Base-by-base conservation (phyloP, 2,113 vertebrate species). In the Macrotus californicus region DNA sequence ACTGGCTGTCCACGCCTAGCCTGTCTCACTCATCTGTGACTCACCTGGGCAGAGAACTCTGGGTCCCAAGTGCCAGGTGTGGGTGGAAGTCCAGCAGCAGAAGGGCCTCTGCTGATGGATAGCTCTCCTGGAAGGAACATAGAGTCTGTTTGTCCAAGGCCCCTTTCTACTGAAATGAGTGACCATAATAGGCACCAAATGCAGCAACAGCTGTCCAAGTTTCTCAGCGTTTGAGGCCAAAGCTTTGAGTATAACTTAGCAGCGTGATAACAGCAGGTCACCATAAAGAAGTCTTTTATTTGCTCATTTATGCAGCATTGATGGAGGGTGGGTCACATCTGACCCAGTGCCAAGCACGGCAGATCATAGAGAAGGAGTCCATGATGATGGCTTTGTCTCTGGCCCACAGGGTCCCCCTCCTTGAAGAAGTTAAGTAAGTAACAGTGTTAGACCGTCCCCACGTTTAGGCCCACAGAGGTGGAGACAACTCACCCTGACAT, bases 391-490 rank as follows among this genome's bases (percentile, higher is more conserved):
- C 11, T 56, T 83, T 54, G 12, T 10, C 39, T 8, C 26, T 15
- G 46, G 5, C 1, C n/a, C 21, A 54, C 16, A 34, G 43, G 2
- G n/a, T 4, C 4, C 5, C 2, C 2, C 10, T 84, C 7, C 3
- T 56, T 76, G 91, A 95, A 29, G 39, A 46, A 80, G 61, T 26
- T 56, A 59, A 22, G 13, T 31, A 34, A 52, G 13, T 26, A 34
- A 52, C 10, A 48, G 43, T 36, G n/a, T 26, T 21, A 39, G 29
- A 43, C 7, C 46, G n/a, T 5, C 11, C 22, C 11, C 18, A 12
- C 2, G 7, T 59, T 72, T 26, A 61, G 46, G 54, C 39, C 29
- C 48, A 29, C 18, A 56, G 21, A 54, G 31, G 16, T 11, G 41
- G 67, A 43, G 52, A 46, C 11, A 5, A 22, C 22, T 21, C 6